Percentiles rank a stretch among this genome's conserved stretches.
Evolutionary conservation across 2,888 invertebrate genomes (phyloP).

Genomic region (Eupithecia abbreviata): DNA sequence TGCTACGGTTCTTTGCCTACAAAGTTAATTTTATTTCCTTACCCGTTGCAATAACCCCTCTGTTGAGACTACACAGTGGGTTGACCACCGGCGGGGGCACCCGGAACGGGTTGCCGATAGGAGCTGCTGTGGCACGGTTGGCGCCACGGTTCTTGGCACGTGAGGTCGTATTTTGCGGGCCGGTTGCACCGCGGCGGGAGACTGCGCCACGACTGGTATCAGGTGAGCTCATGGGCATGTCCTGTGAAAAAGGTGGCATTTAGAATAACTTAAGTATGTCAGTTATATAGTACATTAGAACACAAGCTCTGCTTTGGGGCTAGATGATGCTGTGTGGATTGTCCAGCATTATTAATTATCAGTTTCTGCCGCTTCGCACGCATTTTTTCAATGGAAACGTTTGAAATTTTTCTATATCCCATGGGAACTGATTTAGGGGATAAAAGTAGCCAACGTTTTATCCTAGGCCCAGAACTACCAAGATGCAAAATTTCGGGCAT

Average conservation of each 20-base stretch:
- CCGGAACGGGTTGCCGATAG: slow-evolving; percentile 21
- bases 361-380: no score
- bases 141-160: not conserved
- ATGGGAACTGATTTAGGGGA: no score
- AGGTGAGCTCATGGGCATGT: not conserved
- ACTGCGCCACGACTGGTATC: slow-evolving; percentile 16
- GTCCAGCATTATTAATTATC: no score
- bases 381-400: no score
- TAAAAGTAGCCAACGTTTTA: no score
- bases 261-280: not conserved
- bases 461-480: no score
- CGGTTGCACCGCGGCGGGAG: slow-evolving; percentile 22
- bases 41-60: slow-evolving; percentile 27
- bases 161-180: slow-evolving; percentile 20
- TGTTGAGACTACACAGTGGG: slow-evolving; percentile 8
- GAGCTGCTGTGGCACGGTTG: not conserved
- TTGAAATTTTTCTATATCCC: no score
- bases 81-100: slow-evolving; percentile 18
- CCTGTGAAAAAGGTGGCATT: not conserved
- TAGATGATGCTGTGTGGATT: no score
- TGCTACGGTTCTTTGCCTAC: no score
- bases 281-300: not conserved
- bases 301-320: no score
- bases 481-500: no score
- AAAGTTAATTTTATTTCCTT: not conserved